Evolutionary conservation across 2,888 invertebrate genomes (phyloP), one percentile per base, ranked within the genome.

Genomic region (Amphipoea oculea): DNA sequence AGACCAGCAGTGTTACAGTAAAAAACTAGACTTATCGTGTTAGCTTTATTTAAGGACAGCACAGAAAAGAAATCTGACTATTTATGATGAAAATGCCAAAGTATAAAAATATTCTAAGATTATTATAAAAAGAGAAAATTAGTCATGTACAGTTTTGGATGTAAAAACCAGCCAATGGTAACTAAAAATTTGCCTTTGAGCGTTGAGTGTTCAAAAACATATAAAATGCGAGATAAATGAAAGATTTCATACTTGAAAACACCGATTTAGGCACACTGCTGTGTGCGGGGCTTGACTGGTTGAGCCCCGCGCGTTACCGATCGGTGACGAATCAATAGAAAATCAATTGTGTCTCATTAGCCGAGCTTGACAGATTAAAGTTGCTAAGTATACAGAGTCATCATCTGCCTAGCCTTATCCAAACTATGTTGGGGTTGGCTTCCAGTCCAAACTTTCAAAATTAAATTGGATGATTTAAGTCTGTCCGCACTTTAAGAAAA

Each of bases 401-500:
- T 11, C 57, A 57, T 23, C 23, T 23, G 57, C 57, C 9, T 9
- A 23, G 9, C 57, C 57, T 57, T 9, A 23, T 57, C 9, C 9
- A 57, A 57, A 57, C 11, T 57, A 23, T 57, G 11, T 23, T 51
- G n/a, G 23, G 11, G 23, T 57, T 11, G 23, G n/a, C 11, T 9
- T 57, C 4, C 57, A 23, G 57, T 57, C 9, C 57, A 23, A 54
- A 23, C 17, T 17, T 36, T 17, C 2, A 0, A 12, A 65, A 76
- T 5, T 17, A 77, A 45, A 57, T 9, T 36, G 23, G 1, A 23
- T 42, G 40, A 9, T n/a, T 20, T 9, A 73, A 40, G 1, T 82
- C 67, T 75, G 67, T 40, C 23, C n/a, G 9, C 60, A 36, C 82
- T 36, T 29, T 23, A 54, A 62, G 48, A 3, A 67, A n/a, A 62